These are phyloP conservation scores for Theristus sp. DNA, from an alignment of 2,888 invertebrate genomes.

Conservation along the genomic window DNA sequence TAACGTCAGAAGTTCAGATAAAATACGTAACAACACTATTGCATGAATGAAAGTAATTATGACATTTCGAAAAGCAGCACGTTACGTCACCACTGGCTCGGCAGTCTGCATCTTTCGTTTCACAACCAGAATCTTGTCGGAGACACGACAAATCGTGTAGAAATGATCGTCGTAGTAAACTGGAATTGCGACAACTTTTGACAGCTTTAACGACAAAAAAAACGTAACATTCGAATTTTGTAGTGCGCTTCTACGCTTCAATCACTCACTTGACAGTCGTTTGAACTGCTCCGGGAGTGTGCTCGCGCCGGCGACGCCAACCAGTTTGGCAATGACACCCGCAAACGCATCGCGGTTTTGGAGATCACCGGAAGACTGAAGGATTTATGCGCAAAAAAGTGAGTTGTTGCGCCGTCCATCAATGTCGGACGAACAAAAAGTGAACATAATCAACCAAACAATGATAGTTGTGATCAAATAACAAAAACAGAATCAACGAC, in stretches of 20 bases:
- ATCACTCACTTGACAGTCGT: not conserved
- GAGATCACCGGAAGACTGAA: constrained; percentile 10
- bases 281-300: not conserved
- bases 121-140: not conserved
- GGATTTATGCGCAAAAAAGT: not conserved
- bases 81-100: constrained; percentile 40
- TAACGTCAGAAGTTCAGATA: no score
- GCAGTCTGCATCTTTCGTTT: not conserved
- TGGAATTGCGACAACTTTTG: no score
- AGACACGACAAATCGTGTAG: not conserved
- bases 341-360: constrained; percentile 7
- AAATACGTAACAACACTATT: no score
- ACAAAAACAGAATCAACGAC: not conserved
- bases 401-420: no score
- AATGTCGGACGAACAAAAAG: no score
- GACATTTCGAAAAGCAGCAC: no score
- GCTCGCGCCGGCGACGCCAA: not conserved
- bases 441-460: no score
- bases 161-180: not conserved
- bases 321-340: not conserved
- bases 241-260: no score
- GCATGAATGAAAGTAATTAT: no score
- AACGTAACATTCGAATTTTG: no score
- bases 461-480: no score
- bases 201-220: no score